Evolutionary conservation across 92 coral and sea anemone species (phyloP).

Genomic region (Ricordea florida): DNA sequence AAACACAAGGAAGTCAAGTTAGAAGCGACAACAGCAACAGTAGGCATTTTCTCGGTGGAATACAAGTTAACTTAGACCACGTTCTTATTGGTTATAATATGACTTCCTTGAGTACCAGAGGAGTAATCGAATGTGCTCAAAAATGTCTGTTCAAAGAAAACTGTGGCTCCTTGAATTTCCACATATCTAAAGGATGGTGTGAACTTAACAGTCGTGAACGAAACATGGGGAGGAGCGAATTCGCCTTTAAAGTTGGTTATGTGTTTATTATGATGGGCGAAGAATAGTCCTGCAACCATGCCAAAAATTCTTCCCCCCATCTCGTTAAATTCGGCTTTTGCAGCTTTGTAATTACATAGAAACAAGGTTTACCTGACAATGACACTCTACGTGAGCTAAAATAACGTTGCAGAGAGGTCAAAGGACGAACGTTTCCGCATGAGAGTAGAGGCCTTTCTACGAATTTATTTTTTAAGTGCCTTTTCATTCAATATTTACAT

Average conservation of each 20-base stretch:
- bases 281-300: too few species aligned
- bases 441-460: too few species aligned
- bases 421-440: too few species aligned
- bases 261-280: background rate
- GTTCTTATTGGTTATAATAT: background rate
- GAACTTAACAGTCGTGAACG: background rate
- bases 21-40: background rate
- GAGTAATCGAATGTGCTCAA: constrained; percentile 2
- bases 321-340: too few species aligned
- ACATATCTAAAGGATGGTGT: background rate
- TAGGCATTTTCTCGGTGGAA: constrained; percentile 2
- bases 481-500: too few species aligned
- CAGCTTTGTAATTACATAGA: too few species aligned
- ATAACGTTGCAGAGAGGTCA: too few species aligned
- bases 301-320: too few species aligned
- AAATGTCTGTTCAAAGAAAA: background rate
- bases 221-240: background rate
- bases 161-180: background rate
- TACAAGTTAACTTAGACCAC: background rate
- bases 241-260: background rate
- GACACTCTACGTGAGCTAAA: too few species aligned
- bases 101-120: background rate
- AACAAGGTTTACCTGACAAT: too few species aligned
- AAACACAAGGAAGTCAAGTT: background rate
- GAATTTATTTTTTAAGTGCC: too few species aligned